Evolutionary conservation across 2,888 invertebrate genomes (phyloP).

Genomic region (Drosophila falleni): DNA sequence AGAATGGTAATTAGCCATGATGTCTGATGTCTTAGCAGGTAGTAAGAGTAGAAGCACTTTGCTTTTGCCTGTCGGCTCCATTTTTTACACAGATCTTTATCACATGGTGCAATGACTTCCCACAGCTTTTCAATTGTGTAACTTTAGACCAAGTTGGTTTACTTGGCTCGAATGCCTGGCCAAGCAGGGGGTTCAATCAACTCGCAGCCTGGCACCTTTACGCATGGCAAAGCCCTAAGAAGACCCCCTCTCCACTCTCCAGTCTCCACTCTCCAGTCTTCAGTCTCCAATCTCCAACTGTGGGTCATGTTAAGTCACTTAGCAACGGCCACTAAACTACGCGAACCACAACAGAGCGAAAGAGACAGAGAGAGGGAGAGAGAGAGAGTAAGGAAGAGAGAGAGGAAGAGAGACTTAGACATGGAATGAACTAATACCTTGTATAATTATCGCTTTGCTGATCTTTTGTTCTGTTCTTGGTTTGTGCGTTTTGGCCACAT

Average conservation of each 20-base stretch:
- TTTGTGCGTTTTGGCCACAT: constrained; percentile 63
- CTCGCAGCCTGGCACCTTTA: constrained; percentile 81
- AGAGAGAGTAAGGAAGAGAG: background rate
- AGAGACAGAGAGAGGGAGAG: background rate
- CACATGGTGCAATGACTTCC: constrained; percentile 67
- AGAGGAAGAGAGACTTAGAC: background rate
- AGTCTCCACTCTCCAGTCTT: constrained; percentile 15
- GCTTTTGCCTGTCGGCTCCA: constrained; percentile 36
- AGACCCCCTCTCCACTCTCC: too few species aligned
- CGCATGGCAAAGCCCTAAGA: constrained; percentile 73
- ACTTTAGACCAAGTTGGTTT: constrained; percentile 30
- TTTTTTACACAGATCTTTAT: constrained; percentile 59
- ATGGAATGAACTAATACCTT: constrained; percentile 69
- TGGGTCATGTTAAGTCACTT: constrained; percentile 76
- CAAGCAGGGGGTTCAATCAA: constrained; percentile 66
- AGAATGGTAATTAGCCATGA: constrained; percentile 75
- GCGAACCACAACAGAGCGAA: constrained; percentile 6
- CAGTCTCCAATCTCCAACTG: constrained; percentile 31
- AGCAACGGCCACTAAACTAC: constrained; percentile 56
- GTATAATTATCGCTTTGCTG: constrained; percentile 80
- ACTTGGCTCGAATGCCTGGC: constrained; percentile 34
- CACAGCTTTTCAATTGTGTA: constrained; percentile 70
- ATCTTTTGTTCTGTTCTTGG: constrained; percentile 58
- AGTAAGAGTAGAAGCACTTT: constrained; percentile 3
- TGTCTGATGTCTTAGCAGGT: constrained; percentile 43